Conservation (phyloP, 2,888 invertebrate species). For the Mechanitis mazaeus region DNA sequence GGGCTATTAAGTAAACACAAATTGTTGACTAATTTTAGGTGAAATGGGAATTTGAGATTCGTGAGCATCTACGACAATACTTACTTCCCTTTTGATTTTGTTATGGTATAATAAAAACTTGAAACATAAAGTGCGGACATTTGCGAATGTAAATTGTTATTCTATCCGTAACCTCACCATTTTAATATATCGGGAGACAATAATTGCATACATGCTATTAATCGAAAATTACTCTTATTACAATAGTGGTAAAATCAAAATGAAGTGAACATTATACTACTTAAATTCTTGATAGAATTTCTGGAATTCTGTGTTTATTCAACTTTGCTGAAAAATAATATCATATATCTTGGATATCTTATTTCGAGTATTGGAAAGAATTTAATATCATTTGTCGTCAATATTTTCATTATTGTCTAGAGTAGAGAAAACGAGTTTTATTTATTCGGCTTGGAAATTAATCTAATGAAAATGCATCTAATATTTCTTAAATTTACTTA, state of each 20-base stretch:
- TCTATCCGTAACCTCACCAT: slow-evolving; percentile 64
- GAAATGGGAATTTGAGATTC: slow-evolving; percentile 33
- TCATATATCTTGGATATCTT: slow-evolving; percentile 21
- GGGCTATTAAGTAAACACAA: background rate
- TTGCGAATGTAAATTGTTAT: slow-evolving; percentile 31
- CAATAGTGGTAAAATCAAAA: slow-evolving; percentile 6
- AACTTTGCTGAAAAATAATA: slow-evolving; percentile 25
- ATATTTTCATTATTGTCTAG: background rate
- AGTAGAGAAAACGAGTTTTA: slow-evolving; percentile 4
- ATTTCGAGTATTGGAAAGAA: slow-evolving; percentile 11
- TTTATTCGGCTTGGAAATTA: background rate
- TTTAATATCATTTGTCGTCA: background rate
- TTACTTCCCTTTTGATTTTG: slow-evolving; percentile 61
- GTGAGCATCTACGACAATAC: slow-evolving; percentile 71
- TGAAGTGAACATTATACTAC: slow-evolving; percentile 12
- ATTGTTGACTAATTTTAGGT: too few relatives aligned
- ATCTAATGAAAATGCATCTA: background rate
- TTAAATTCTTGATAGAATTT: slow-evolving; percentile 17
- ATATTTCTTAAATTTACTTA: background rate
- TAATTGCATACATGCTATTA: slow-evolving; percentile 34
- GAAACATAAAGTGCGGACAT: slow-evolving; percentile 18
- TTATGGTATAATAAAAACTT: slow-evolving; percentile 27
- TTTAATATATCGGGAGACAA: slow-evolving; percentile 49
- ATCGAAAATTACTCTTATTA: slow-evolving; percentile 30
- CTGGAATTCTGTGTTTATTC: slow-evolving; percentile 25